Evolutionary conservation across 2,113 vertebrate genomes (phyloP), one percentile per base, ranked within the genome.

Genomic region (Pao palembangensis): DNA sequence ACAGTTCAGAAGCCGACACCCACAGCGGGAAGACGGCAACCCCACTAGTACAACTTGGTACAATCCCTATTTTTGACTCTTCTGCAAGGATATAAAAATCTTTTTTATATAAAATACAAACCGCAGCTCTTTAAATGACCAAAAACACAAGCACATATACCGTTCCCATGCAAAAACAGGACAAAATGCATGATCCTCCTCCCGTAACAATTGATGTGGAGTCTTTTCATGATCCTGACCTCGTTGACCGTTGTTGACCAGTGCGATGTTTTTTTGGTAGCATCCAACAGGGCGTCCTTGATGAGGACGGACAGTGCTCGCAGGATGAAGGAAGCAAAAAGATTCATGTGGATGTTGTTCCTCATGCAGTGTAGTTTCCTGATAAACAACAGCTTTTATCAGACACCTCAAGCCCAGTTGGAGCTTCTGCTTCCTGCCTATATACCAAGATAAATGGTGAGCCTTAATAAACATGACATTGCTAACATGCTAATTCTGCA

Each of bases 271-370:
- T 83, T 55, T 65, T 82, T 84, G 53, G 83, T 85, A 48, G 72
- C 82, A 48, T 90, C 87, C 18, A 91, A 28, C 77, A 92, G 71
- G n/a, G 88, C 84, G 0, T 99, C 97, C 1, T 92, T 94, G 81
- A 92, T 93, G 60, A 99, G 93, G 82, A 99, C 94, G 0, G 94
- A 95, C 75, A 93, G 17, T 0, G 93, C 93, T 81, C 91, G 93
- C 71, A 99, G 91, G 80, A 96, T 94, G 85, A 99, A 98, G 73
- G 97, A 98, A 52, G 90, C 90, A 59, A 99, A 98, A 73, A 99
- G 93, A 83, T 99, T 98, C 88, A 93, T 94, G 76, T 99, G 97
- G 89, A 98, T 95, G 74, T 95, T 96, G 88, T 96, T 99, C 71
- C 97, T 92, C 89, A 92, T 96, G 86, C 97, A 99, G 87, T 94